Conservation (phyloP, 2,797 vertebrate genomes). For the Knipowitschia caucasica region DNA sequence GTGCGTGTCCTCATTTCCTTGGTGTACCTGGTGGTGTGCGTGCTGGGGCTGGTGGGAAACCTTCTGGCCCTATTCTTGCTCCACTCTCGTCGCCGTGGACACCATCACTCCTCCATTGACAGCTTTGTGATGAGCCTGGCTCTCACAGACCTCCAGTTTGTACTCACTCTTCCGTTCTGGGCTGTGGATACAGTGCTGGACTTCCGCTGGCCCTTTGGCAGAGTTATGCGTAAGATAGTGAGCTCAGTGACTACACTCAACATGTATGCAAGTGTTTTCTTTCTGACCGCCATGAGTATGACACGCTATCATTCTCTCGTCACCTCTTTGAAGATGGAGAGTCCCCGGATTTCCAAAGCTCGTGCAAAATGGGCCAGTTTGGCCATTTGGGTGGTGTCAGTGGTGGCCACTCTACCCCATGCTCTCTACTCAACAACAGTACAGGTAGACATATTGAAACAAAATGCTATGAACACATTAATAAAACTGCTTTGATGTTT, state of each 20-base stretch:
- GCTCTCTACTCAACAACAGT: conserved; percentile 78
- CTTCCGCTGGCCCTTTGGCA: conserved; percentile 78
- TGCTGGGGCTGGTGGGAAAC: conserved; percentile 78
- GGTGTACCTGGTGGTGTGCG: conserved; percentile 77
- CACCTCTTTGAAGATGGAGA: conserved; percentile 70
- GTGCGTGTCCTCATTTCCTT: conserved; percentile 71
- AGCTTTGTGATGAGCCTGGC: conserved; percentile 77
- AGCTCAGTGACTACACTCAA: conserved; percentile 77
- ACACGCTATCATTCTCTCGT: conserved; percentile 72
- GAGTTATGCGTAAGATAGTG: conserved; percentile 76
- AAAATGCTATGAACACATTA: not conserved
- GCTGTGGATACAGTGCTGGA: conserved; percentile 72
- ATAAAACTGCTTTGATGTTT: no score
- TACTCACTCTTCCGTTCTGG: conserved; percentile 78
- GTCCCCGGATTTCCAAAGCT: conserved; percentile 39
- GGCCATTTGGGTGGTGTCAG: conserved; percentile 70
- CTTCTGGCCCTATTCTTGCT: conserved; percentile 76
- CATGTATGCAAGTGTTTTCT: conserved; percentile 80
- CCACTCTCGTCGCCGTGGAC: conserved; percentile 60
- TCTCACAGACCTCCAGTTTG: conserved; percentile 75
- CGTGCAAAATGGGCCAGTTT: conserved; percentile 71
- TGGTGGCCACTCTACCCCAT: conserved; percentile 73
- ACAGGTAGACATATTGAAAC: conserved; percentile 42
- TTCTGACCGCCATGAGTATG: conserved; percentile 77
- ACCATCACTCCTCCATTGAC: conserved; percentile 68